phyloP scores from a whole-genome alignment of 2,113 vertebrate genomes.

The Pipa parva region DNA sequence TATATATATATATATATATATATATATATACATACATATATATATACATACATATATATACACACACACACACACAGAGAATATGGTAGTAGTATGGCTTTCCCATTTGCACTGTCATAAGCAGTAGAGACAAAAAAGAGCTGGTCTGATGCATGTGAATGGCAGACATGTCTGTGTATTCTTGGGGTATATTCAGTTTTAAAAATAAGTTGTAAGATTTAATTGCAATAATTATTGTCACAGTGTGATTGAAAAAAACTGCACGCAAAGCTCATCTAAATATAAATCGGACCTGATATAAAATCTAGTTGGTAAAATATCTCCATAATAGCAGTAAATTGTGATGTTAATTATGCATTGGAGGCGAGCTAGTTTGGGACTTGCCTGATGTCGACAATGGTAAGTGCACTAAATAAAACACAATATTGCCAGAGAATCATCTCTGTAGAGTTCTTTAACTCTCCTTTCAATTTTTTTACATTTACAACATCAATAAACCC shows the following conservation, averaged over 20 bases:
- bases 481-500: constrained; percentile 37
- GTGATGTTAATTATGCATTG: constrained; percentile 22
- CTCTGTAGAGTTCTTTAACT: constrained; percentile 12
- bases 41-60: too few species aligned
- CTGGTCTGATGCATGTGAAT: too few species aligned
- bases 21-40: too few species aligned
- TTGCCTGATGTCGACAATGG: constrained; percentile 11
- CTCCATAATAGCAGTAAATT: constrained; percentile 23
- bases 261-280: constrained; percentile 7
- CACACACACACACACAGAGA: too few species aligned
- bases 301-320: neutral
- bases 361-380: constrained; percentile 15
- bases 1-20: too few species aligned
- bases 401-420: constrained; percentile 31
- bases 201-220: constrained; percentile 5
- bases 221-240: constrained; percentile 16
- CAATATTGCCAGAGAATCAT: constrained; percentile 18
- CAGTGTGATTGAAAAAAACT: constrained; percentile 1
- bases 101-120: too few species aligned
- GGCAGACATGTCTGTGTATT: constrained; percentile 2
- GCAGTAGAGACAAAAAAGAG: too few species aligned
- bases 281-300: neutral
- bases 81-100: too few species aligned
- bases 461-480: constrained; percentile 31
- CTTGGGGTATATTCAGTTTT: constrained; percentile 7